These are phyloP conservation scores for Periplaneta americana DNA, from an alignment of 1,140 invertebrate species.

Conservation along the genomic window DNA sequence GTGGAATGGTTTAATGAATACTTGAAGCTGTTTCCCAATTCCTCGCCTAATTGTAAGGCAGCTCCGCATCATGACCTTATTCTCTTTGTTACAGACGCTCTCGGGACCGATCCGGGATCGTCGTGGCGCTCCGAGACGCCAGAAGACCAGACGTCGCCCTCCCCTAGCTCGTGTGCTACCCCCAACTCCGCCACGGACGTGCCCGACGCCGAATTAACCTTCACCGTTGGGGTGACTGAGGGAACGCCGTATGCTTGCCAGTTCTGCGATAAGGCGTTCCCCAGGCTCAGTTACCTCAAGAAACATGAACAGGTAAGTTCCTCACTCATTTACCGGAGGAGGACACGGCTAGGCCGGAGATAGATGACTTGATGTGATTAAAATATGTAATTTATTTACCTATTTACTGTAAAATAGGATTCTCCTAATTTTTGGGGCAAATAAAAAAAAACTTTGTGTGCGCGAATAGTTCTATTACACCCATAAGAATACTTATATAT, in stretches of 20 bases:
- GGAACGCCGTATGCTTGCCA: constrained; percentile 80
- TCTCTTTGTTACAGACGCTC: constrained; percentile 36
- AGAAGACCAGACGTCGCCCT: constrained; percentile 43
- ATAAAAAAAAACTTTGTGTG: too few relatives aligned
- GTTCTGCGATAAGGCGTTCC: constrained; percentile 88
- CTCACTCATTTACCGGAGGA: too few relatives aligned
- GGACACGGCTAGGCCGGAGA: too few relatives aligned
- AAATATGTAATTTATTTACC: too few relatives aligned
- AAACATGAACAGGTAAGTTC: constrained; percentile 84
- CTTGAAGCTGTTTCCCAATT: too few relatives aligned
- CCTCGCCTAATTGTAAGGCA: too few relatives aligned
- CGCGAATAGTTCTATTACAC: too few relatives aligned
- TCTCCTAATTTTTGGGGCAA: too few relatives aligned
- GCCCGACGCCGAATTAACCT: constrained; percentile 52
- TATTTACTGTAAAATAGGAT: too few relatives aligned
- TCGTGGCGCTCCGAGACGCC: constrained; percentile 55
- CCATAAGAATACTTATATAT: too few relatives aligned
- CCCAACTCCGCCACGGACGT: constrained; percentile 46
- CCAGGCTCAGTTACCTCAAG: constrained; percentile 72
- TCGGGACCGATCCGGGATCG: constrained; percentile 56
- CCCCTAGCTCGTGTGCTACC: constrained; percentile 54
- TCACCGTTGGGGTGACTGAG: constrained; percentile 61
- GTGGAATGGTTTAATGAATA: too few relatives aligned
- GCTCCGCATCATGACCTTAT: background rate
- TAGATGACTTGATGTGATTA: too few relatives aligned